Percentiles rank a stretch among this genome's conserved stretches.
phyloP scores from a whole-genome alignment of 1,140 invertebrate species.

The Planococcus citri region DNA sequence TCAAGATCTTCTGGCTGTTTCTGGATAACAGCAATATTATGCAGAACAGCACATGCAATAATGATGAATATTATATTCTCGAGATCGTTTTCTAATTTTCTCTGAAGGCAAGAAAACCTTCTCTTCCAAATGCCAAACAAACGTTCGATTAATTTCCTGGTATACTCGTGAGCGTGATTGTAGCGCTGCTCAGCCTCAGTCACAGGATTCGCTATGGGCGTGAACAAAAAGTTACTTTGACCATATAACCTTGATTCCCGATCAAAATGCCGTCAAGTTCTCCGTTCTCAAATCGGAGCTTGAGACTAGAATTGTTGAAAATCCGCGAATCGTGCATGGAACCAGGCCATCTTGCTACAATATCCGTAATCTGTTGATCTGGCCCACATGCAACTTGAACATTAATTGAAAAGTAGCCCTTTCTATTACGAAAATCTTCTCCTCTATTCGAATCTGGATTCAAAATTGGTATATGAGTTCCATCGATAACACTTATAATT shows the following conservation, averaged over 20 bases:
- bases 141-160: conserved; percentile 22
- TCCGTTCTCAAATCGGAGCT: background rate
- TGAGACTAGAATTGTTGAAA: conserved; percentile 24
- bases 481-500: conserved; percentile 35
- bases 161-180: conserved; percentile 21
- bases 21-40: conserved; percentile 11
- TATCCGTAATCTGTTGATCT: conserved; percentile 29
- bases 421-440: conserved; percentile 35
- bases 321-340: conserved; percentile 30
- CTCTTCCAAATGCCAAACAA: conserved; percentile 24
- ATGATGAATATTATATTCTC: background rate
- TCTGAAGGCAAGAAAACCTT: conserved; percentile 23
- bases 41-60: background rate
- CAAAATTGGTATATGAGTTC: conserved; percentile 32
- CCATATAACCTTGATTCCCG: background rate
- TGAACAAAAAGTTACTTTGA: conserved; percentile 21
- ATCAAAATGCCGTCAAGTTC: background rate
- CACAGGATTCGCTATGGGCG: conserved; percentile 19
- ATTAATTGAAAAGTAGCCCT: conserved; percentile 35
- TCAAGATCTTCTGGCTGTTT: background rate
- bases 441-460: conserved; percentile 27
- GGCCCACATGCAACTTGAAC: conserved; percentile 33
- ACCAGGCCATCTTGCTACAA: conserved; percentile 32
- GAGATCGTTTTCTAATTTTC: background rate
- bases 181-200: background rate